Evolutionary conservation across 2,888 invertebrate genomes (phyloP), one percentile per base, ranked within the genome.

Genomic region (Conistra vaccinii): DNA sequence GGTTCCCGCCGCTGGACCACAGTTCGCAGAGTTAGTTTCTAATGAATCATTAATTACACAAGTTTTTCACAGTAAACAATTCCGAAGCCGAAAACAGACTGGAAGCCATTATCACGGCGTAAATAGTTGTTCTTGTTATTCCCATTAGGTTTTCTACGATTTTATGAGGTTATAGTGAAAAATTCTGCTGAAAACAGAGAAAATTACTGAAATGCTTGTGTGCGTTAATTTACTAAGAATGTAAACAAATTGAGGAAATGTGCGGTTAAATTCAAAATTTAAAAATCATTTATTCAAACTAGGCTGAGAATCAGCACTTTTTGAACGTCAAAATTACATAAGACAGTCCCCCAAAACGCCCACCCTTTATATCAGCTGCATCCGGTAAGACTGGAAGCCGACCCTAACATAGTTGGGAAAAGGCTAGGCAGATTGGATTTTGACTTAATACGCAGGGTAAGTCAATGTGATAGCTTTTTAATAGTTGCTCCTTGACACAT

Each of bases 41-140:
- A 85, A 86, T 83, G 83, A 86, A 76, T 79, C 73, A 78, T 85
- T 86, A 87, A 86, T 87, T 87, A 80, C 73, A 57, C 3, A 69
- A 85, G 73, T 85, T 85, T 80, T 85, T 84, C 73, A 29, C 67
- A 63, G 76, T 76, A 76, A 82, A 85, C 82, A 82, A 76, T 85
- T 69, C 75, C 32, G 68, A 66, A 75, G 35, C 71, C 60, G 73
- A 76, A 76, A 83, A 81, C 78, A 65, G 69, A 63, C 66, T 60
- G 61, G 35, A 51, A 51, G 55, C 73, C 76, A 85, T 85, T 83
- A 84, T 67, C 72, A 69, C 61, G 53, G n/a, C 32, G 75, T 57
- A 81, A 83, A 79, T 84, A 78, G 69, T 75, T 74, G 62, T 67
- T 78, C 63, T 76, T 73, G 78, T 81, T 81, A 68, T 67, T 39